Percentiles rank a stretch among this genome's conserved stretches.
phyloP scores from a whole-genome alignment of 2,888 invertebrate genomes.

The Coenonympha arcania region DNA sequence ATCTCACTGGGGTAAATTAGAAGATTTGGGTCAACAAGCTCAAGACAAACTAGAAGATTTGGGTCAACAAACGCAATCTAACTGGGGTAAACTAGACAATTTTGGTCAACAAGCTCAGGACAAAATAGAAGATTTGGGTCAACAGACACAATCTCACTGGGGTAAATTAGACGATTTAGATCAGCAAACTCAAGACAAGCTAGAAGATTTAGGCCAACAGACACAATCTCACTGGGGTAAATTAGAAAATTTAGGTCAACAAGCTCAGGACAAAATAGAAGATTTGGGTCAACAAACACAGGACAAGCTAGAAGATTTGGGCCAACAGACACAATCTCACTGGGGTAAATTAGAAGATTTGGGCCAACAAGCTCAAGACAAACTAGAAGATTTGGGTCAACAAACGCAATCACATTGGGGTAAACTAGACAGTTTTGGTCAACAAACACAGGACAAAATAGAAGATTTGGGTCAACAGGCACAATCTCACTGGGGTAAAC shows the following conservation, averaged over 20 bases:
- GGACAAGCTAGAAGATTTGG: slow-evolving; percentile 22
- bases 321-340: slow-evolving; percentile 32
- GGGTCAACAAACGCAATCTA: slow-evolving; percentile 39
- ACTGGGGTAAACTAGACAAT: slow-evolving; percentile 33
- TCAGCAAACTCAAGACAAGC: slow-evolving; percentile 30
- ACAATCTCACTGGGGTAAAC: slow-evolving; percentile 23
- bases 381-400: slow-evolving; percentile 30
- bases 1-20: slow-evolving; percentile 28
- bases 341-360: slow-evolving; percentile 23
- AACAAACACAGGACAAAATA: slow-evolving; percentile 30
- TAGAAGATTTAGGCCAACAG: slow-evolving; percentile 30
- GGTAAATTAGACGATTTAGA: slow-evolving; percentile 27
- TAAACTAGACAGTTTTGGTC: slow-evolving; percentile 24
- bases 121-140: slow-evolving; percentile 26
- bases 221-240: slow-evolving; percentile 33
- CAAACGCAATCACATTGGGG: slow-evolving; percentile 27
- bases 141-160: slow-evolving; percentile 33
- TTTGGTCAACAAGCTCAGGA: slow-evolving; percentile 36
- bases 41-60: slow-evolving; percentile 36
- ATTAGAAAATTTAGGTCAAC: slow-evolving; percentile 33
- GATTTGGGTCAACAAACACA: slow-evolving; percentile 33
- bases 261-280: slow-evolving; percentile 28
- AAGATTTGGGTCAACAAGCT: slow-evolving; percentile 37
- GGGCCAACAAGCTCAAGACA: slow-evolving; percentile 33
- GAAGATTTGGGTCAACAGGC: slow-evolving; percentile 31